These are phyloP conservation scores for Tetranychus piercei DNA, from an alignment of 2,888 invertebrate species.

Conservation along the genomic window DNA sequence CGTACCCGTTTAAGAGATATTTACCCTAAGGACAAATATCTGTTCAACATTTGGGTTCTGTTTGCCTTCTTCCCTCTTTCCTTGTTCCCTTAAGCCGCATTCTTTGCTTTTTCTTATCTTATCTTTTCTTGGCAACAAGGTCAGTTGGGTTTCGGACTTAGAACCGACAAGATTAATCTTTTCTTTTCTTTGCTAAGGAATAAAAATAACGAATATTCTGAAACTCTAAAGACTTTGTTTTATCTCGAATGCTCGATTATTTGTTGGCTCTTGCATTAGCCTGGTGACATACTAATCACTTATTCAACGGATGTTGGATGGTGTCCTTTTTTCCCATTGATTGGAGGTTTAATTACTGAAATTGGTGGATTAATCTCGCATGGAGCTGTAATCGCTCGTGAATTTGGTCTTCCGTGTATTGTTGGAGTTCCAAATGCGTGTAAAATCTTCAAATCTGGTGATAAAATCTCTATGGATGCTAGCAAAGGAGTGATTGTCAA, in stretches of 20 bases:
- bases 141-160: too few species aligned
- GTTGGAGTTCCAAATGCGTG: slow-evolving; percentile 54
- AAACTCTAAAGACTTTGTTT: too few species aligned
- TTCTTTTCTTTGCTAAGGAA: too few species aligned
- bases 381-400: slow-evolving; percentile 62
- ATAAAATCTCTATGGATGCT: slow-evolving; percentile 22
- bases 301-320: slow-evolving; percentile 61
- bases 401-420: slow-evolving; percentile 62
- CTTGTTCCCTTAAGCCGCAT: too few species aligned
- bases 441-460: slow-evolving; percentile 25
- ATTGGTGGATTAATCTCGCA: slow-evolving; percentile 64
- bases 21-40: too few species aligned
- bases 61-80: too few species aligned
- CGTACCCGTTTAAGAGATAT: too few species aligned
- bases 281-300: slow-evolving; percentile 56
- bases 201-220: too few species aligned
- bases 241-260: slow-evolving; percentile 33
- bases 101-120: too few species aligned
- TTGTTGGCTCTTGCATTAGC: background rate
- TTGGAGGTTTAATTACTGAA: slow-evolving; percentile 60
- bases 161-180: too few species aligned
- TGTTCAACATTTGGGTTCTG: too few species aligned
- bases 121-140: too few species aligned
- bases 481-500: slow-evolving; percentile 18
- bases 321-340: slow-evolving; percentile 63